A percentile compares a stretch with the other conserved stretches of the same genome.
These are phyloP conservation scores for Smithornis capensis DNA, from an alignment of 2,113 vertebrate genomes.

Conservation along the genomic window DNA sequence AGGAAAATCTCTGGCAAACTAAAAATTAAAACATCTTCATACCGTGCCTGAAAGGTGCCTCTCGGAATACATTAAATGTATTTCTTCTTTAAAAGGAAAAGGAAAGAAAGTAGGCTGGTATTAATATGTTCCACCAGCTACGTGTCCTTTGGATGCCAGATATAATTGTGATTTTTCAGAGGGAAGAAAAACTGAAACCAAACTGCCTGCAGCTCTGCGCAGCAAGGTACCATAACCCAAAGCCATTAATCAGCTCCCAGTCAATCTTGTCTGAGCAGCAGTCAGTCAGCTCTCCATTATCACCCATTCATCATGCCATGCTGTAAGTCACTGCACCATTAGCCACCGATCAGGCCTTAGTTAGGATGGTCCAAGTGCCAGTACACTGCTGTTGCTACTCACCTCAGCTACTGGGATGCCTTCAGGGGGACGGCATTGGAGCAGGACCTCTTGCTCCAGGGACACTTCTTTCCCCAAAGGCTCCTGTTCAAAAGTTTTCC, in stretches of 20 bases:
- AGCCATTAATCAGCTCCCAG: slow-evolving; percentile 71
- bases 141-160: background rate
- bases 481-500: slow-evolving; percentile 94
- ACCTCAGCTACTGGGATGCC: slow-evolving; percentile 94
- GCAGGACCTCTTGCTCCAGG: slow-evolving; percentile 91
- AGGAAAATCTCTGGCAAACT: background rate
- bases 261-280: slow-evolving; percentile 69
- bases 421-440: slow-evolving; percentile 94
- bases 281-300: slow-evolving; percentile 67
- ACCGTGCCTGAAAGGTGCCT: background rate
- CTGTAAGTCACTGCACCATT: slow-evolving; percentile 57
- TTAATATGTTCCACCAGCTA: background rate
- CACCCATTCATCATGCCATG: slow-evolving; percentile 58
- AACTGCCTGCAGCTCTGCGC: slow-evolving; percentile 45
- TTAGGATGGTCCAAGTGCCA: slow-evolving; percentile 26
- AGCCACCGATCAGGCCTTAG: slow-evolving; percentile 24
- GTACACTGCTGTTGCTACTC: slow-evolving; percentile 34
- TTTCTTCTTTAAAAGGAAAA: background rate
- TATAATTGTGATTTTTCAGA: slow-evolving; percentile 37
- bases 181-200: slow-evolving; percentile 32
- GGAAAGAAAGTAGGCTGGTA: background rate
- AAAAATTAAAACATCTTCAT: background rate
- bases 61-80: background rate
- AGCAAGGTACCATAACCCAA: slow-evolving; percentile 53
- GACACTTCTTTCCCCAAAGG: slow-evolving; percentile 94